phyloP scores from a whole-genome alignment of 2,888 invertebrate genomes.

The Stenoptilia bipunctidactyla region DNA sequence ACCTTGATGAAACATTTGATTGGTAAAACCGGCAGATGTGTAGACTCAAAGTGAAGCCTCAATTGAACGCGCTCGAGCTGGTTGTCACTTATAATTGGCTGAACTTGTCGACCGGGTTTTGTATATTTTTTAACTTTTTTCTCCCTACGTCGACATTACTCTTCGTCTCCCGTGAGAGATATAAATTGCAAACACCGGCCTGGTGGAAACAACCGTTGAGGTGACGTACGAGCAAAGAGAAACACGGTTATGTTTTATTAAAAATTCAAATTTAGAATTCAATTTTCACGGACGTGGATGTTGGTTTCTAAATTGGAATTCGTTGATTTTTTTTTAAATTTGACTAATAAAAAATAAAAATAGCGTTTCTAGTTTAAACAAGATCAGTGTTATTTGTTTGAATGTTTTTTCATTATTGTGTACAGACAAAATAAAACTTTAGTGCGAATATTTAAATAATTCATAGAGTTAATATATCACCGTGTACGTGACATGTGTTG shows the following conservation, averaged over 20 bases:
- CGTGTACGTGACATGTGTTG: constrained; percentile 60
- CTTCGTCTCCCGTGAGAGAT: constrained; percentile 66
- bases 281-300: constrained; percentile 26
- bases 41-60: constrained; percentile 19
- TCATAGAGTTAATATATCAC: constrained; percentile 52
- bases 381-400: background rate
- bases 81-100: constrained; percentile 71
- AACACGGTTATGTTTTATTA: constrained; percentile 52
- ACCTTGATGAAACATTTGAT: constrained; percentile 1
- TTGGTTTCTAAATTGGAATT: constrained; percentile 2
- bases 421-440: constrained; percentile 24
- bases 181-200: constrained; percentile 59
- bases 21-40: background rate
- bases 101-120: constrained; percentile 63
- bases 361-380: background rate
- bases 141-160: constrained; percentile 58
- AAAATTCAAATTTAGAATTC: constrained; percentile 48
- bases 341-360: background rate
- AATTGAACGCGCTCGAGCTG: constrained; percentile 54
- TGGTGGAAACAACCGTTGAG: constrained; percentile 57
- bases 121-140: constrained; percentile 52
- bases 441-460: constrained; percentile 54
- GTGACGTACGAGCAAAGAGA: constrained; percentile 61
- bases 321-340: constrained; percentile 11
- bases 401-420: constrained; percentile 25